Evolutionary conservation across 2,888 invertebrate species (phyloP).

Genomic region (Cerceris rybyensis): DNA sequence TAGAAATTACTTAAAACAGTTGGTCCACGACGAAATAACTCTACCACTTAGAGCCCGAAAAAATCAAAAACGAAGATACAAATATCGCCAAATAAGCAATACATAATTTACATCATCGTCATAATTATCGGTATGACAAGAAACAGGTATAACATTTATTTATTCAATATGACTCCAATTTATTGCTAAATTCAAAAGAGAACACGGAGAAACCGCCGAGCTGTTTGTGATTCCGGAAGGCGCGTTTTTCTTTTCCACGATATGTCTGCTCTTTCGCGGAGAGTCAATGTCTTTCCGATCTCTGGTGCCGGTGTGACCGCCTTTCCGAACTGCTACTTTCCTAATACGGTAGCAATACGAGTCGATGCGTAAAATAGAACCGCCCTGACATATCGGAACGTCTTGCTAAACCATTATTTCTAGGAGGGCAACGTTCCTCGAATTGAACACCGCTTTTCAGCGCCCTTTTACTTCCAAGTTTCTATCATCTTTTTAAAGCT

Average conservation of each 20-base stretch:
- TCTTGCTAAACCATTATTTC: constrained; percentile 25
- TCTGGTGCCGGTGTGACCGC: constrained; percentile 59
- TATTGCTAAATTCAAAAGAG: not conserved
- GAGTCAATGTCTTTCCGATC: constrained; percentile 47
- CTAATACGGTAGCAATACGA: constrained; percentile 68
- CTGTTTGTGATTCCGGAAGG: not conserved
- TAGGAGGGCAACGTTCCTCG: constrained; percentile 18
- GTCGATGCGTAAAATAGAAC: constrained; percentile 60
- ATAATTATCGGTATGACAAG: no score
- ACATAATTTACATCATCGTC: no score
- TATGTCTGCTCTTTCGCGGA: constrained; percentile 5
- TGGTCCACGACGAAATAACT: no score
- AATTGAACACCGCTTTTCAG: constrained; percentile 21
- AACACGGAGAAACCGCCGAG: no score
- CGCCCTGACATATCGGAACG: constrained; percentile 40
- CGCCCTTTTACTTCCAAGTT: not conserved
- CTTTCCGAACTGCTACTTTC: constrained; percentile 67
- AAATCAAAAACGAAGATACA: no score
- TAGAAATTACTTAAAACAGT: no score
- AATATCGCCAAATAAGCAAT: no score
- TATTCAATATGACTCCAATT: not conserved
- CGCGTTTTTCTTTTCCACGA: constrained; percentile 2
- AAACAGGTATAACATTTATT: no score
- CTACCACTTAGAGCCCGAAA: no score
- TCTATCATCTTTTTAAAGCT: no score